Evolutionary conservation across 2,888 invertebrate species (phyloP).

Genomic region (Melitaea athalia): DNA sequence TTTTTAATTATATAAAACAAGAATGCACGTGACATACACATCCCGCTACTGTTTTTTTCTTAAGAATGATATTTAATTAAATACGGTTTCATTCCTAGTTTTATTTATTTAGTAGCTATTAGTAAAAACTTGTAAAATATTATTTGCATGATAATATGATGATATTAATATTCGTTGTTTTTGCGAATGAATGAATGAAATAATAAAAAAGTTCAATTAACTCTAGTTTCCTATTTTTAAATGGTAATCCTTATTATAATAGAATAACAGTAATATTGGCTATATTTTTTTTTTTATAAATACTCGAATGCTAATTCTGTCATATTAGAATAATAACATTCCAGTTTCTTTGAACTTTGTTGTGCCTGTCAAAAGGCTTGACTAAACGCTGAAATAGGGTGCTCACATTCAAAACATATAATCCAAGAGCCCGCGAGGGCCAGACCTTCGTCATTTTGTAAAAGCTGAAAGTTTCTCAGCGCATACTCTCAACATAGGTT

Average conservation of each 20-base stretch:
- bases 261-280: not conserved
- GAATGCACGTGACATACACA: slow-evolving; percentile 12
- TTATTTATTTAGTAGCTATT: not conserved
- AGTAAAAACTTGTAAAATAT: not conserved
- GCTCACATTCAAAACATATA: no score
- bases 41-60: not conserved
- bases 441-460: no score
- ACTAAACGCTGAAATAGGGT: no score
- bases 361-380: no score
- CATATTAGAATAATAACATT: no score
- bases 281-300: no score
- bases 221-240: not conserved
- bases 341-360: no score
- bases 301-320: no score
- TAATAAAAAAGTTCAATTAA: not conserved
- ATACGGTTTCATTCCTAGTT: not conserved
- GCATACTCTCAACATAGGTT: no score
- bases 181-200: not conserved
- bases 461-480: no score
- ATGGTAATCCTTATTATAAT: not conserved
- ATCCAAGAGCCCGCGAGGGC: no score
- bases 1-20: slow-evolving; percentile 27
- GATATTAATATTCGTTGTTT: not conserved
- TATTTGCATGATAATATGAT: not conserved
- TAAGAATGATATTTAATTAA: not conserved